Evolutionary conservation across 2,797 vertebrate species (phyloP).

Genomic region (Dermochelys coriacea): DNA sequence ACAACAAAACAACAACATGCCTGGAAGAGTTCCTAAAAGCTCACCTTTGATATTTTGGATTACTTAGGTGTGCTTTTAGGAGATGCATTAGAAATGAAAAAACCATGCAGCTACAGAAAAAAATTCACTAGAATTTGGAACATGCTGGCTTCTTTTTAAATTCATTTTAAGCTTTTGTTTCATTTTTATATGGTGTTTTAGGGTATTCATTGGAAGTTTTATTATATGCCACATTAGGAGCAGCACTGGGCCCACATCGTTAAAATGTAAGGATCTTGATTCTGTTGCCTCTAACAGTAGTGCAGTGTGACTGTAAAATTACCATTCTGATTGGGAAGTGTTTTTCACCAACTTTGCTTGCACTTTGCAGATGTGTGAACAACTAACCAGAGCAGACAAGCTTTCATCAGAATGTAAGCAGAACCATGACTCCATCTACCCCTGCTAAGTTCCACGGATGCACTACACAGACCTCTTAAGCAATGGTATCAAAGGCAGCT

Average conservation of each 20-base stretch:
- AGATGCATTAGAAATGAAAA: neutral
- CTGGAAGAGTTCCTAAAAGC: neutral
- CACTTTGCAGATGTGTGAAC: neutral
- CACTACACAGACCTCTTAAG: neutral
- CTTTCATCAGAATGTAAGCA: neutral
- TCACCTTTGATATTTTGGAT: neutral
- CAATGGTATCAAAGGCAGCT: neutral
- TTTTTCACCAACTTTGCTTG: neutral
- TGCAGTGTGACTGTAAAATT: too few species aligned
- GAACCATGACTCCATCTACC: neutral
- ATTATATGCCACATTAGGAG: too few species aligned
- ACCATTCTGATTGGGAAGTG: neutral
- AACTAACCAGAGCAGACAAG: neutral
- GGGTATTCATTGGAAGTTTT: too few species aligned
- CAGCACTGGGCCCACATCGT: too few species aligned
- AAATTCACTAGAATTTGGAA: too few species aligned
- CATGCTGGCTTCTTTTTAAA: too few species aligned
- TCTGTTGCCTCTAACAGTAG: too few species aligned
- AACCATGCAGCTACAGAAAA: too few species aligned
- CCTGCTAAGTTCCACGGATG: neutral
- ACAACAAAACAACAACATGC: too few species aligned
- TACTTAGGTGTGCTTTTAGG: neutral
- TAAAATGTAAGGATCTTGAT: too few species aligned
- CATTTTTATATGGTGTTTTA: too few species aligned
- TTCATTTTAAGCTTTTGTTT: too few species aligned